Evolutionary conservation across 2,888 invertebrate species (phyloP), one percentile per base, ranked within the genome.

Genomic region (Hirtodrosophila cameraria): DNA sequence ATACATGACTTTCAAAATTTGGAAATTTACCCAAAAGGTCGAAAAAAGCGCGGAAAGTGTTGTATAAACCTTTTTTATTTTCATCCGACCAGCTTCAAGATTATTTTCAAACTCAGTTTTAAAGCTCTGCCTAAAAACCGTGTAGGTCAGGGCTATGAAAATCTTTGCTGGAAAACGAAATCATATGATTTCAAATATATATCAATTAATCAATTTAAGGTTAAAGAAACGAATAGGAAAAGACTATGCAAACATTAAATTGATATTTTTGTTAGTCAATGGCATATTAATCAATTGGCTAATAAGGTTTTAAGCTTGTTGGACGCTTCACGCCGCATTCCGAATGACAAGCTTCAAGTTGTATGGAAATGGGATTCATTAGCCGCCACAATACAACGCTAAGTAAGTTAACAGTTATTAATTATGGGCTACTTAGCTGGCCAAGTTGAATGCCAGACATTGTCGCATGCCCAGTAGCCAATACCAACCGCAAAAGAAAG

Each of bases 401-500:
- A 75, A 78, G 66, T 83, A 61, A 79, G 75, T 83, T 81, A 81
- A 66, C 75, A 75, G 75, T 67, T 77, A 81, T 83, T 81, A 77
- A 81, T 77, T 77, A 64, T 45, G 65, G 23, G 35, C 58, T 54
- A 54, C 45, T 52, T 49, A 57, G 42, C 36, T 46, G 30, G 15
- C 30, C 48, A 48, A 45, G 38, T 46, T 11, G 6, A 11, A 23
- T 15, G 18, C 38, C 42, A 18, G 20, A 36, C 13, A 39, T 33
- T 11, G 36, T 53, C 57, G 41, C 35, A 64, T 60, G 65, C 60
- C 75, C 80, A 64, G 78, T 78, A 78, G 78, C 75, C 61, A 15
- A 11, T n/a, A 25, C 31, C 3, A 5, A 23, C 8, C 16, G 15
- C 33, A 39, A 35, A 65, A 62, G 64, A 78, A 78, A 73, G 63